These are phyloP conservation scores for Troides helena DNA, from an alignment of 2,888 invertebrate species.

Conservation along the genomic window DNA sequence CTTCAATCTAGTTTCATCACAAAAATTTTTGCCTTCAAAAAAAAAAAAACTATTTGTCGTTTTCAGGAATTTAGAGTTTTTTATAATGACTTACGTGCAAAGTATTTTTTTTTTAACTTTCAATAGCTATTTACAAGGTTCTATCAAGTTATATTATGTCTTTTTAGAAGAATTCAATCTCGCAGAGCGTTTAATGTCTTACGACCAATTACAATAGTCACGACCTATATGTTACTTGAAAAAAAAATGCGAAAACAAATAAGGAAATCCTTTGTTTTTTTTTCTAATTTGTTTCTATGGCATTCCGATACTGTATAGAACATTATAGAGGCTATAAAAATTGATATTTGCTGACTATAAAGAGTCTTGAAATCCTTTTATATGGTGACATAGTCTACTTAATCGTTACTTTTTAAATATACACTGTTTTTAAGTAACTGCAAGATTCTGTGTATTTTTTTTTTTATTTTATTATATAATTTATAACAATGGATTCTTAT, in stretches of 20 bases:
- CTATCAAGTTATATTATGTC: neutral
- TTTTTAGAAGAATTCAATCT: neutral
- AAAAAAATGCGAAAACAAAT: neutral
- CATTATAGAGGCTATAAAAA: neutral
- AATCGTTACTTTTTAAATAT: too few relatives aligned
- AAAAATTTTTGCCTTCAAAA: too few relatives aligned
- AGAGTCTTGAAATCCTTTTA: too few relatives aligned
- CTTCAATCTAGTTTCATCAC: too few relatives aligned
- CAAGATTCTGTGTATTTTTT: too few relatives aligned
- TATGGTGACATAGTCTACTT: too few relatives aligned
- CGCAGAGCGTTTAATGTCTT: neutral
- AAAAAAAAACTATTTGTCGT: too few relatives aligned
- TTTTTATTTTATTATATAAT: too few relatives aligned
- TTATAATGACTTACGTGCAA: neutral
- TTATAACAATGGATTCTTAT: too few relatives aligned
- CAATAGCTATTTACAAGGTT: neutral
- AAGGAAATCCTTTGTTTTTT: neutral
- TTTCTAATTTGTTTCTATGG: neutral
- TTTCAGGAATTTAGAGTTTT: too few relatives aligned
- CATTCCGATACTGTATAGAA: neutral
- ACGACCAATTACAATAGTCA: neutral
- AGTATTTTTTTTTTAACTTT: neutral
- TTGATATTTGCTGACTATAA: neutral
- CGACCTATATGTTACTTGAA: neutral
- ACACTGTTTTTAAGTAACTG: too few relatives aligned